These are phyloP conservation scores for Aspidiotus rigidus DNA, from an alignment of 2,888 invertebrate species.

Conservation along the genomic window DNA sequence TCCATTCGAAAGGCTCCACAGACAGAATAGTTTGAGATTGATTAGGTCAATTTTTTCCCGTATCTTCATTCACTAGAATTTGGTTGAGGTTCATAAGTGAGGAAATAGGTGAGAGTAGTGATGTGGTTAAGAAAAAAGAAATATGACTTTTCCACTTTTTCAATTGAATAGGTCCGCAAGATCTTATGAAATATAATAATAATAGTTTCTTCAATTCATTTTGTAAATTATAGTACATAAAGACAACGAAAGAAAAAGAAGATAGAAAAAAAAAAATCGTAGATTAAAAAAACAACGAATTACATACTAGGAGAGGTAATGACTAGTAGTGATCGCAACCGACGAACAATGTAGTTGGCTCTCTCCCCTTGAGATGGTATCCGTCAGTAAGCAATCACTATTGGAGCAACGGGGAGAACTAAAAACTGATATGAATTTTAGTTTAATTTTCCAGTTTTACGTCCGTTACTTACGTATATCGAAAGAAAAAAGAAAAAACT, in stretches of 20 bases:
- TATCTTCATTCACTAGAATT: no score
- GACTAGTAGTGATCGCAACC: conserved; percentile 34
- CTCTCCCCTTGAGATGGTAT: conserved; percentile 34
- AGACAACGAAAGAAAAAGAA: conserved; percentile 14
- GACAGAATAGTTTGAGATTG: no score
- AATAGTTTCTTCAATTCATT: neutral
- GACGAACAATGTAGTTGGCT: conserved; percentile 30
- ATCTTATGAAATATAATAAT: no score
- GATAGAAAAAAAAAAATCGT: conserved; percentile 11
- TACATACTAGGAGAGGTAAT: conserved; percentile 35
- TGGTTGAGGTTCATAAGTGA: no score
- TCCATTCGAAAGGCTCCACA: no score
- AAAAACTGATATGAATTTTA: conserved; percentile 7
- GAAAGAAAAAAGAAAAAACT: no score
- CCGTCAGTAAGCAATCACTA: conserved; percentile 25
- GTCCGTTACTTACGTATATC: neutral
- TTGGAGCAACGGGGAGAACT: conserved; percentile 34
- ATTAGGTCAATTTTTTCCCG: no score
- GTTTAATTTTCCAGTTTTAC: conserved; percentile 15
- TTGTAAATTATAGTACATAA: conserved; percentile 4
- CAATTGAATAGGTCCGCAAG: no score
- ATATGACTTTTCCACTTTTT: no score
- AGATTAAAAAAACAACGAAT: conserved; percentile 24
- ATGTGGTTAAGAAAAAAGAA: no score
- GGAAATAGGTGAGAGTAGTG: no score